Conservation (phyloP, 2,888 invertebrate genomes). For the Acrobasis suavella region DNA sequence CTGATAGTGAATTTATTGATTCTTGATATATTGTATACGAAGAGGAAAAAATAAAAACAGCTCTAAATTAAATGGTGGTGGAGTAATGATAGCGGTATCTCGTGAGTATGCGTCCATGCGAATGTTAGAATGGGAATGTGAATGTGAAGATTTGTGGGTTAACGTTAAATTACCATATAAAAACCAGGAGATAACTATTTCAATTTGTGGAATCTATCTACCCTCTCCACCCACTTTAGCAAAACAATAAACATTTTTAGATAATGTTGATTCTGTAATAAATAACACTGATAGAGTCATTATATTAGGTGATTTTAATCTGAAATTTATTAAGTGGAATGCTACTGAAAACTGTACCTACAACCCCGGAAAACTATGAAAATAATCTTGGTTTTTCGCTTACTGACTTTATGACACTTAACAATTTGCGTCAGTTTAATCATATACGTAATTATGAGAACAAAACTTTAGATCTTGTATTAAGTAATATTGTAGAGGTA, state of each 20-base stretch:
- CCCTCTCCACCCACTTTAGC: not conserved
- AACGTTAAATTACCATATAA: not conserved
- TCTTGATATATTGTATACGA: not conserved
- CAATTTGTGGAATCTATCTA: not conserved
- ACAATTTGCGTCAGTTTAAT: too few species aligned
- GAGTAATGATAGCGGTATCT: not conserved
- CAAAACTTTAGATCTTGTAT: too few species aligned
- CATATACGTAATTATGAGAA: too few species aligned
- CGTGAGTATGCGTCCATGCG: not conserved
- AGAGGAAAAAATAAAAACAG: not conserved
- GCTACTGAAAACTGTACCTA: too few species aligned
- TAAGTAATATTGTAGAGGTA: too few species aligned
- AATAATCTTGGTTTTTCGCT: too few species aligned
- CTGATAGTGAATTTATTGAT: not conserved
- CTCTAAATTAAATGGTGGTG: not conserved
- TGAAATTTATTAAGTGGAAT: not conserved
- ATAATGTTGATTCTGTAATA: not conserved
- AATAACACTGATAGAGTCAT: not conserved
- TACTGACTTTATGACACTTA: too few species aligned
- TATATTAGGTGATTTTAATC: not conserved
- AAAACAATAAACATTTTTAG: not conserved
- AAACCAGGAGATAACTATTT: not conserved
- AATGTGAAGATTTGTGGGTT: not conserved
- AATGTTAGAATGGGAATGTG: not conserved
- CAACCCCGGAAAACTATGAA: too few species aligned